Percentiles rank a stretch among this genome's conserved stretches.
phyloP scores from a whole-genome alignment of 2,113 vertebrate species.

The Zapus hudsonius region DNA sequence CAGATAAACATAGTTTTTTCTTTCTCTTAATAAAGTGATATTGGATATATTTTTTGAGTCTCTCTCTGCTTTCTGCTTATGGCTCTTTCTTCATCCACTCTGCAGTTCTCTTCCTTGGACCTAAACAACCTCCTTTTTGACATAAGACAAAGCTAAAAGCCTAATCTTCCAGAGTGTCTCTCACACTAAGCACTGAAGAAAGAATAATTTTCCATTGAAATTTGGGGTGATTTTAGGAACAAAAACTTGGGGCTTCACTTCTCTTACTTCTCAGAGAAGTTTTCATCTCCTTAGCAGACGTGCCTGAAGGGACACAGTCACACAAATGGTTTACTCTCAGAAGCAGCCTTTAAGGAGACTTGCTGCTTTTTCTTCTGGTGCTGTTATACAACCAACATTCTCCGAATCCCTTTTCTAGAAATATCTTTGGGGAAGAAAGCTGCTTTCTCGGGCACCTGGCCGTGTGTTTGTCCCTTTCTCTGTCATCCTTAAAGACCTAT shows the following conservation, averaged over 20 bases:
- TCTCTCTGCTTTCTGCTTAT: not conserved
- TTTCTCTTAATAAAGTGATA: not conserved
- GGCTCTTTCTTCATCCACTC: not conserved
- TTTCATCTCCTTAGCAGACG: not conserved
- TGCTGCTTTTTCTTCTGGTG: not conserved
- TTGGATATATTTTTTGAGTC: not conserved
- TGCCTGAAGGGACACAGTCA: not conserved
- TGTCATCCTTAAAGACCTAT: not conserved
- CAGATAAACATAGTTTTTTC: no score
- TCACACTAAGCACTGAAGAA: not conserved
- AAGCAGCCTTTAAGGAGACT: not conserved
- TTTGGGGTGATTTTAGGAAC: not conserved
- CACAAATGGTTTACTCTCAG: not conserved
- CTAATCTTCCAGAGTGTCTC: not conserved
- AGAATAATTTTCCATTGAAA: conserved; percentile 9
- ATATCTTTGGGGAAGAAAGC: not conserved
- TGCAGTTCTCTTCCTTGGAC: not conserved
- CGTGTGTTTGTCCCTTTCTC: not conserved
- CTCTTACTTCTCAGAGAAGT: conserved; percentile 31
- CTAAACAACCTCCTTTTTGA: not conserved
- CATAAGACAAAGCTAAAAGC: not conserved
- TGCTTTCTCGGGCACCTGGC: not conserved
- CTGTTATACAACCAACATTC: not conserved
- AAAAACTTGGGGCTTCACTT: not conserved
- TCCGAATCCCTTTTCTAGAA: conserved; percentile 18